These are phyloP conservation scores for Pseudoips prasinana DNA, from an alignment of 2,888 invertebrate genomes.

Conservation along the genomic window DNA sequence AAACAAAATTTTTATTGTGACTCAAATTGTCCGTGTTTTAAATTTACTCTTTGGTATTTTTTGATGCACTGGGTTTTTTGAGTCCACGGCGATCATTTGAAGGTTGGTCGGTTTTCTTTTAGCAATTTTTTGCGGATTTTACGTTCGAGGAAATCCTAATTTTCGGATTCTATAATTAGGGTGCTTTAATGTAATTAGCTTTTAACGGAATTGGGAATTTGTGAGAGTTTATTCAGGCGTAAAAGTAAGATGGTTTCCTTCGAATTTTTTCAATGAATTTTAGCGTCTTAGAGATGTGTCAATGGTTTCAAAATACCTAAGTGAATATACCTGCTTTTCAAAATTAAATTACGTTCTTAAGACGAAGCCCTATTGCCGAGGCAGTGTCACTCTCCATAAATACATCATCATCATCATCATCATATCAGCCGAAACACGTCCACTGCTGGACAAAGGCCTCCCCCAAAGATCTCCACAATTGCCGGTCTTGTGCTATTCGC, in stretches of 20 bases:
- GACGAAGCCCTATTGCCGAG: too few species aligned
- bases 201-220: slow-evolving; percentile 28
- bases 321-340: too few species aligned
- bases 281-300: slow-evolving; percentile 41
- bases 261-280: slow-evolving; percentile 11
- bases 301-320: slow-evolving; percentile 27
- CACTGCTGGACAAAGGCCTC: too few species aligned
- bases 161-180: slow-evolving; percentile 28
- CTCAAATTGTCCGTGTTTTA: slow-evolving; percentile 41
- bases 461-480: too few species aligned
- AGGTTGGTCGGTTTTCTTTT: slow-evolving; percentile 8
- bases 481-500: too few species aligned
- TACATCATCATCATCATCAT: too few species aligned
- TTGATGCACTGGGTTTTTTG: slow-evolving; percentile 13
- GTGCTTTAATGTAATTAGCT: slow-evolving; percentile 32
- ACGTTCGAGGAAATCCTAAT: slow-evolving; percentile 10
- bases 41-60: slow-evolving; percentile 12
- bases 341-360: too few species aligned
- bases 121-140: neutral
- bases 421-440: too few species aligned
- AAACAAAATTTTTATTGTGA: slow-evolving; percentile 41
- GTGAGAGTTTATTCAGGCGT: slow-evolving; percentile 17
- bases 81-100: slow-evolving; percentile 19
- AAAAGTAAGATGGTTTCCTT: slow-evolving; percentile 12
- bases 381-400: too few species aligned